phyloP scores from a whole-genome alignment of 35 echinoderm and acorn worm genomes.

The Ptychodera flava region DNA sequence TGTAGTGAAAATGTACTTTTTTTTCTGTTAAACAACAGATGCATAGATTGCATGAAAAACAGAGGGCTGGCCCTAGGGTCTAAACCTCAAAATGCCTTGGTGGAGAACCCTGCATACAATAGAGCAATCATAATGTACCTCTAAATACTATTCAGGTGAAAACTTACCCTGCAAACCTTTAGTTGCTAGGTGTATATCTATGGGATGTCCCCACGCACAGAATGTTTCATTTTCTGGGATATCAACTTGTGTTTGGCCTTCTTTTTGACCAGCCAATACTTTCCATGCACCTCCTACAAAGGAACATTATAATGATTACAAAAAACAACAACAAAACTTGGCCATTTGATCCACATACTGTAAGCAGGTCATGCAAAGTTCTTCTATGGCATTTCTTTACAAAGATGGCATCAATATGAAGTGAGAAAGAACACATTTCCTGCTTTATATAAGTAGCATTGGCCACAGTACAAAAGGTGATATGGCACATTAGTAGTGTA shows the following conservation, averaged over 20 bases:
- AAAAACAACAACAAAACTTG: no score
- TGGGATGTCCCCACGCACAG: constrained; percentile 90
- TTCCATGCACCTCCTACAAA: constrained; percentile 89
- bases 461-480: no score
- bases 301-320: no score
- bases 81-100: background rate
- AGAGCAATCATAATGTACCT: background rate
- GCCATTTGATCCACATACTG: no score
- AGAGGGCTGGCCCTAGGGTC: background rate
- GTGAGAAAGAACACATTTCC: no score
- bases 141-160: background rate
- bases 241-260: constrained; percentile 96
- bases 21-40: background rate
- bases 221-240: constrained; percentile 92
- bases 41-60: background rate
- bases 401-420: no score
- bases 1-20: background rate
- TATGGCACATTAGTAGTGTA: no score
- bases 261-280: constrained; percentile 73
- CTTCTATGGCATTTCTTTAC: no score
- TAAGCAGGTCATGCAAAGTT: no score
- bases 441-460: no score
- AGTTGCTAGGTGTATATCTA: constrained; percentile 93
- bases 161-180: constrained; percentile 90
- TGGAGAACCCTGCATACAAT: background rate